Evolutionary conservation across 2,797 vertebrate genomes (phyloP), one percentile per base, ranked within the genome.

Genomic region (Gymnoscopelus braueri): DNA sequence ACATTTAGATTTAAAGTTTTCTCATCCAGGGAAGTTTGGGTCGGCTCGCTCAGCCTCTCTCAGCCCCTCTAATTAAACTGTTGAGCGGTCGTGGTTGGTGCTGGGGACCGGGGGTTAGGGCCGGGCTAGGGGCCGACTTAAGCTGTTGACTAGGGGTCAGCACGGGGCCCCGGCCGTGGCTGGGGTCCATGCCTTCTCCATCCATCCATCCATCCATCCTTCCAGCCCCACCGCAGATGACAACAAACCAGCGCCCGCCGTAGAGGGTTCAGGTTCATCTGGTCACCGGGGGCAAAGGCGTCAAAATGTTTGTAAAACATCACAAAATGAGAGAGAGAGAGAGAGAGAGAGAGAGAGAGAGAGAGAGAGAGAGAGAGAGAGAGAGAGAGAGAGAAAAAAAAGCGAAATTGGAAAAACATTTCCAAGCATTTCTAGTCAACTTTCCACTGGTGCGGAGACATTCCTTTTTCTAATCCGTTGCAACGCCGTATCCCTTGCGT

Each of bases 1-100:
- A 94, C 93, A 94, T 94, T 94, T 93, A 93, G 91, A 93, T 92
- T 94, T 88, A 91, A 92, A 89, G 88, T 94, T 93, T 92, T 93
- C 91, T 92, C 92, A 91, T 92, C 91, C 91, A 88, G 84, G 88
- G 87, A 92, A 90, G 89, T 90, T 91, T 82, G 89, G 92, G 89
- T 89, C 88, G 79, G 74, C 75, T 83, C 71, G 49, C 81, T 72
- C 72, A 60, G 77, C 78, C 80, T 4, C 77, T 82, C 81, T 81
- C 39, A 79, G 84, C 81, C 39, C 39, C 78, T 72, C 65, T 82
- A 61, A 66, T 69, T 69, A 88, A 87, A 82, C 78, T 72, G 75
- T 69, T 35, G 68, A 74, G 53, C 78, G 73, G 83, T 81, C 65
- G 74, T n/a, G 83, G 65, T 24, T 23, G 23, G 60, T 47, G 12